These are phyloP conservation scores for Homalodisca vitripennis DNA, from an alignment of 1,140 invertebrate species.

Conservation along the genomic window DNA sequence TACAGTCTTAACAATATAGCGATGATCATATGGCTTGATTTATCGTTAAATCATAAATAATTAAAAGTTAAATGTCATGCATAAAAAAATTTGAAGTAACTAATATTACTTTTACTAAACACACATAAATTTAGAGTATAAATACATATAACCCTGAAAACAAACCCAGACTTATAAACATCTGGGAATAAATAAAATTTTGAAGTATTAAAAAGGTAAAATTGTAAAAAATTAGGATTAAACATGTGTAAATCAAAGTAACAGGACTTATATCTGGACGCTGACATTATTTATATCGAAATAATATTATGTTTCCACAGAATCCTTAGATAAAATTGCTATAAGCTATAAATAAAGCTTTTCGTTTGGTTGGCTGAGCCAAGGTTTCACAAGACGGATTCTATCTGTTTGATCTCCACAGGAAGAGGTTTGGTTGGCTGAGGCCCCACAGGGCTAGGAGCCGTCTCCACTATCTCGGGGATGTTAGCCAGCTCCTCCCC, in stretches of 20 bases:
- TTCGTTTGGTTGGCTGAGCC: not conserved
- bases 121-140: too few species aligned
- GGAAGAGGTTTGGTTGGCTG: constrained; percentile 37
- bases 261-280: not conserved
- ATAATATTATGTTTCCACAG: not conserved
- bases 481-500: constrained; percentile 62
- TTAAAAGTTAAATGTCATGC: too few species aligned
- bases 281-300: not conserved
- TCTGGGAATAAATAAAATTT: too few species aligned
- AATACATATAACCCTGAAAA: too few species aligned
- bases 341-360: not conserved
- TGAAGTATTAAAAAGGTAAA: not conserved
- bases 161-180: too few species aligned
- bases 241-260: not conserved
- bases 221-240: not conserved
- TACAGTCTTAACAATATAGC: too few species aligned
- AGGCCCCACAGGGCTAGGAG: constrained; percentile 54
- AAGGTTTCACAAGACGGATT: constrained; percentile 59
- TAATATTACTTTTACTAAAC: too few species aligned
- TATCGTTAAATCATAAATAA: too few species aligned
- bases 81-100: too few species aligned
- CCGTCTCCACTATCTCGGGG: constrained; percentile 64
- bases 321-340: not conserved
- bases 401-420: constrained; percentile 64
- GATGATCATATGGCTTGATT: too few species aligned